A percentile compares a stretch with the other conserved stretches of the same genome.
phyloP scores from a whole-genome alignment of 35 echinoderm and acorn worm species.

The Diadema setosum region DNA sequence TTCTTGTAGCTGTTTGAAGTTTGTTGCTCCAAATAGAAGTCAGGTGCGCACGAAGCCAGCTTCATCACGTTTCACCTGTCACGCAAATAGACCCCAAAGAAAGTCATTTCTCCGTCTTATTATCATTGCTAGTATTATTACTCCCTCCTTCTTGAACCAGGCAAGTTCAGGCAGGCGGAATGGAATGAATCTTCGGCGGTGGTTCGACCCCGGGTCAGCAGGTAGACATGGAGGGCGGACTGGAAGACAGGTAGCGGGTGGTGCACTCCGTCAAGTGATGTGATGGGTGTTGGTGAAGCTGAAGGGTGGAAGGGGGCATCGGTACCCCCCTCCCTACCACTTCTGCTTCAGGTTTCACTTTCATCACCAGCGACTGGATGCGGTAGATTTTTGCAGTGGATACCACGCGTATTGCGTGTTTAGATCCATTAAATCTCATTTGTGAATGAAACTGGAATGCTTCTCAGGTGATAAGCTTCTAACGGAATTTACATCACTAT shows the following conservation, averaged over 20 bases:
- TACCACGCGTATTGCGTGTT: no score
- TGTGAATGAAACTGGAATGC: no score
- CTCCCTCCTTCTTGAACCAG: not conserved
- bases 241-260: slow-evolving; percentile 11
- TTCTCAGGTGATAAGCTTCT: no score
- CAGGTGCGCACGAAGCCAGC: not conserved
- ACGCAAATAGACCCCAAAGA: not conserved
- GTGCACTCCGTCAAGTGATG: not conserved
- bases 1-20: not conserved
- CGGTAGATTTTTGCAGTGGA: no score
- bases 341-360: no score
- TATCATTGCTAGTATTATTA: no score
- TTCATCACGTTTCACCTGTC: slow-evolving; percentile 5
- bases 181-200: slow-evolving; percentile 23
- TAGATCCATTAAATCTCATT: no score
- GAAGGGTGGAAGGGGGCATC: no score
- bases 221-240: not conserved
- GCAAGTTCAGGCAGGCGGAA: not conserved
- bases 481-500: no score
- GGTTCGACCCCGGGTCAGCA: slow-evolving; percentile 13
- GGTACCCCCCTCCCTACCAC: no score
- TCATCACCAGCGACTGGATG: no score
- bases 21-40: not conserved
- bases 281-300: no score
- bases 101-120: not conserved